Evolutionary conservation across 2,113 vertebrate genomes (phyloP).

Genomic region (Gobiocypris rarus): DNA sequence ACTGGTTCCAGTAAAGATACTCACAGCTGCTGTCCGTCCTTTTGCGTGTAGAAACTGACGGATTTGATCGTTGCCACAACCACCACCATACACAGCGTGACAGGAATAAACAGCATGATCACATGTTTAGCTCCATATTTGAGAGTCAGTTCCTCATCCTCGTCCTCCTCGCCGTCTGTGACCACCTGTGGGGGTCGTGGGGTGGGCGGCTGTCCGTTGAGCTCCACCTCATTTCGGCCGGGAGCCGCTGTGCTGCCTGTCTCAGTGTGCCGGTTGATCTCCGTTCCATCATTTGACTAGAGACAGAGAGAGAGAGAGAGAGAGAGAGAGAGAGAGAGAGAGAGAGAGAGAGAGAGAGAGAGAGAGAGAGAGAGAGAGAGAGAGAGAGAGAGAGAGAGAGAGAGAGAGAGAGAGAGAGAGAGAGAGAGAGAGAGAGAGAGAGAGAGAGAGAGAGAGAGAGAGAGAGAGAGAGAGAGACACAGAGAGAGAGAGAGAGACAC

Average conservation of each 20-base stretch:
- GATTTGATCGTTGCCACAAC: slow-evolving; percentile 98
- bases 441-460: no score
- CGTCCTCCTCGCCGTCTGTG: slow-evolving; percentile 88
- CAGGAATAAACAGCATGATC: slow-evolving; percentile 98
- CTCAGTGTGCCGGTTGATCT: slow-evolving; percentile 67
- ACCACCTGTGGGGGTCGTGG: slow-evolving; percentile 67
- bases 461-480: no score
- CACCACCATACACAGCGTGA: slow-evolving; percentile 98
- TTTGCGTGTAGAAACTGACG: slow-evolving; percentile 95
- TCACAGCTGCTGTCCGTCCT: slow-evolving; percentile 95
- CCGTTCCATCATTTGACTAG: slow-evolving; percentile 74
- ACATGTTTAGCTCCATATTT: slow-evolving; percentile 98
- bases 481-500: no score
- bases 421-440: no score
- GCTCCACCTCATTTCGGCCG: slow-evolving; percentile 71
- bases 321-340: no score
- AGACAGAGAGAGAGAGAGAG: slow-evolving; percentile 26
- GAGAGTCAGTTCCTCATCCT: slow-evolving; percentile 93
- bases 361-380: no score
- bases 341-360: no score
- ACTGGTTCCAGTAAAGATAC: slow-evolving; percentile 69
- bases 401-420: no score
- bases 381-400: no score
- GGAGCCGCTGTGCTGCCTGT: slow-evolving; percentile 60
- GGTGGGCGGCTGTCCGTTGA: slow-evolving; percentile 86